These are phyloP conservation scores for Bovichtus variegatus DNA, from an alignment of 2,797 vertebrate species.

Conservation along the genomic window DNA sequence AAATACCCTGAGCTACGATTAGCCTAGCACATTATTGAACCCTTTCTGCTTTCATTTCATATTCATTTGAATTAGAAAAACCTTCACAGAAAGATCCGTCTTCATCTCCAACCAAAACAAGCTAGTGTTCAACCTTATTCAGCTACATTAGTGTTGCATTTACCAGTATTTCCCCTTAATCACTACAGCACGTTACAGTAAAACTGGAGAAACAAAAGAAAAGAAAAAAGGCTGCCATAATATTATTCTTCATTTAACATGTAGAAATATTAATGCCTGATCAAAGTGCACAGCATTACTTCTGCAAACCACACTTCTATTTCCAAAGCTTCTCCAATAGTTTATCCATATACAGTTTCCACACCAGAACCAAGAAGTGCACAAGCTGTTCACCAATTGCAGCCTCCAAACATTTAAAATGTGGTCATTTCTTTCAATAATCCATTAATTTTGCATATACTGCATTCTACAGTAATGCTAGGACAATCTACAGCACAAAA, in stretches of 20 bases:
- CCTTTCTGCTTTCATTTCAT: constrained; percentile 9
- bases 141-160: constrained; percentile 44
- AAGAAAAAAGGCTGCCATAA: not conserved
- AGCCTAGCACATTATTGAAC: constrained; percentile 16
- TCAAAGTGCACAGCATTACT: constrained; percentile 16
- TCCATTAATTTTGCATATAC: constrained; percentile 12
- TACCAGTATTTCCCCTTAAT: not conserved
- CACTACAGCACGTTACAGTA: not conserved
- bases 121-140: constrained; percentile 17
- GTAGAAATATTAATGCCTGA: constrained; percentile 24
- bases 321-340: not conserved
- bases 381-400: not conserved
- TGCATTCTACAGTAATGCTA: not conserved
- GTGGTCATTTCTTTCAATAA: not conserved
- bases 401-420: not conserved
- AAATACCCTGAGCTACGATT: constrained; percentile 49
- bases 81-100: not conserved
- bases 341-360: constrained; percentile 9
- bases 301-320: not conserved
- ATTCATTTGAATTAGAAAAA: constrained; percentile 1
- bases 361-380: not conserved
- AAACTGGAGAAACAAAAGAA: constrained; percentile 10
- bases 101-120: constrained; percentile 15
- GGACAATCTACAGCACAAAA: not conserved
- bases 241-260: constrained; percentile 13